phyloP scores from a whole-genome alignment of 2,888 invertebrate genomes.

The Mamestra brassicae region DNA sequence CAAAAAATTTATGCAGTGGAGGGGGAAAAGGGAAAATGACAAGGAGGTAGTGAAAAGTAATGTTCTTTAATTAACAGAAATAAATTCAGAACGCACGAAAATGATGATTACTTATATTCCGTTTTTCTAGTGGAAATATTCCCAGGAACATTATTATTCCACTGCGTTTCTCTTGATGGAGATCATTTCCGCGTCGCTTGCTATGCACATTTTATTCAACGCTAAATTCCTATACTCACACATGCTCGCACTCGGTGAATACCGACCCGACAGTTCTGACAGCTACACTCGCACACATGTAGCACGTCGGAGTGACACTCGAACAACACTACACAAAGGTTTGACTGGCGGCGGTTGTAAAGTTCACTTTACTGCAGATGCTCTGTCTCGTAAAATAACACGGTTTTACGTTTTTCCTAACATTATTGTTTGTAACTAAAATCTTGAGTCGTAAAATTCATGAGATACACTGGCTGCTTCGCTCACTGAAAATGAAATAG shows the following conservation, averaged over 20 bases:
- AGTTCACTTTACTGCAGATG: conserved; percentile 64
- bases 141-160: background rate
- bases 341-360: conserved; percentile 51
- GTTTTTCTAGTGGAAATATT: background rate
- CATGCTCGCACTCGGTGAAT: background rate
- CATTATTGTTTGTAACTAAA: conserved; percentile 60
- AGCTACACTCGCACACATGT: background rate
- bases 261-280: background rate
- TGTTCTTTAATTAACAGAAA: conserved; percentile 25
- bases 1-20: background rate
- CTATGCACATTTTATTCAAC: background rate
- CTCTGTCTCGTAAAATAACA: conserved; percentile 59
- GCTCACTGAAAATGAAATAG: conserved; percentile 32
- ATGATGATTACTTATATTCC: conserved; percentile 9
- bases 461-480: conserved; percentile 27
- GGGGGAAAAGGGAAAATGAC: background rate
- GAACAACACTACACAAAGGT: conserved; percentile 23
- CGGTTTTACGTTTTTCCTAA: conserved; percentile 45
- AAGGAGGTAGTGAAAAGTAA: background rate
- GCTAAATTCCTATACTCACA: background rate
- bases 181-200: background rate
- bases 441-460: conserved; percentile 52
- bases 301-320: background rate
- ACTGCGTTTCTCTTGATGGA: background rate
- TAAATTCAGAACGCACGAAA: conserved; percentile 19